Evolutionary conservation across 2,797 vertebrate genomes (phyloP).

Genomic region (Brotogeris chrysoptera): DNA sequence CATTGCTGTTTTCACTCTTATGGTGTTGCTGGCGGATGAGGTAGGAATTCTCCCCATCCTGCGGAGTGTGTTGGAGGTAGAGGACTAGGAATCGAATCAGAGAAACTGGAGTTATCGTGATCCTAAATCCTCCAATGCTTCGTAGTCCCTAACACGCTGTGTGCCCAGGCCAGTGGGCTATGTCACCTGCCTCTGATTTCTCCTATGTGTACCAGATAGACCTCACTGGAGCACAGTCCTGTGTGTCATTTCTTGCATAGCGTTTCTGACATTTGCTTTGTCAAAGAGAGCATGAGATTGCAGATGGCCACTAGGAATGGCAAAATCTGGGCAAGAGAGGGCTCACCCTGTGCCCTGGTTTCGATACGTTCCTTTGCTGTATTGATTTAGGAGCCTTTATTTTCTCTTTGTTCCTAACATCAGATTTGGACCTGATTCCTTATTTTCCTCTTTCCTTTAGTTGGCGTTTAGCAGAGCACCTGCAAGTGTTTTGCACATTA

Average conservation of each 20-base stretch:
- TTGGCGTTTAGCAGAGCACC: not conserved
- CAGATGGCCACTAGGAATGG: not conserved
- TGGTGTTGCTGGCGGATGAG: not conserved
- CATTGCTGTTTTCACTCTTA: not conserved
- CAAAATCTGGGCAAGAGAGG: not conserved
- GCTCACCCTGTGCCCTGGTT: not conserved
- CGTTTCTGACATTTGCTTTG: not conserved
- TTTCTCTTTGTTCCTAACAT: not conserved
- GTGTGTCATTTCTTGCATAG: not conserved
- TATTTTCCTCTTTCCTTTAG: not conserved
- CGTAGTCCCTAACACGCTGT: accelerated
- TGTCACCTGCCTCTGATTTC: not conserved
- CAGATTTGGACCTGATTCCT: not conserved
- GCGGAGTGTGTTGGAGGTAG: not conserved
- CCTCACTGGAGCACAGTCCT: not conserved
- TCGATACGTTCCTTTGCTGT: not conserved
- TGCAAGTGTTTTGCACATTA: accelerated
- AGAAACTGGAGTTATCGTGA: not conserved
- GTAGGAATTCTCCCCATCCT: not conserved
- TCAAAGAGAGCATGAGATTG: not conserved
- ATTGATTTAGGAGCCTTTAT: not conserved
- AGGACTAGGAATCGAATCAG: not conserved
- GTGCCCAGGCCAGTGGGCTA: not conserved
- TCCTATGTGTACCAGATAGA: too few relatives aligned
- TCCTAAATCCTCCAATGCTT: not conserved